phyloP scores from a whole-genome alignment of 2,888 invertebrate genomes.

The Hololepta plana region DNA sequence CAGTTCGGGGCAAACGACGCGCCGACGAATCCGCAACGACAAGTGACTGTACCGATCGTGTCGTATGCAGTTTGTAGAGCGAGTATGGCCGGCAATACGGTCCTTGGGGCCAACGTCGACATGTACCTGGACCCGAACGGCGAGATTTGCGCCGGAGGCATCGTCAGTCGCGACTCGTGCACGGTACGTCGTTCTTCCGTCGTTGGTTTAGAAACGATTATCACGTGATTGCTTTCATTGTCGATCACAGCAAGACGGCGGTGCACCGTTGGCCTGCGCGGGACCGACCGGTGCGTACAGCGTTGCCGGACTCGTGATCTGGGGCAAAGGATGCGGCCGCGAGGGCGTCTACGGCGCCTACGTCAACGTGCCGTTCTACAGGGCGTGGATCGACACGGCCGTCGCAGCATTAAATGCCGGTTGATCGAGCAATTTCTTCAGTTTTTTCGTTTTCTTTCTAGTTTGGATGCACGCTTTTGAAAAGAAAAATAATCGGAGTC shows the following conservation, averaged over 20 bases:
- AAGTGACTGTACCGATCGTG: conserved; percentile 57
- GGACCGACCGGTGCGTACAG: conserved; percentile 32
- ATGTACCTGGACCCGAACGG: conserved; percentile 18
- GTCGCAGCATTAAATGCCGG: conserved; percentile 6
- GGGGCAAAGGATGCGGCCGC: conserved; percentile 50
- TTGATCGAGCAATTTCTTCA: conserved; percentile 9
- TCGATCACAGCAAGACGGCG: conserved; percentile 42
- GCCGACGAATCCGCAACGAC: conserved; percentile 41
- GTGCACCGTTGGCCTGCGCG: conserved; percentile 42
- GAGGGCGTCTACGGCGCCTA: conserved; percentile 54
- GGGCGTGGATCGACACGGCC: conserved; percentile 6
- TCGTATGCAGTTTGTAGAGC: conserved; percentile 29
- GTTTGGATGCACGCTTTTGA: too few species aligned
- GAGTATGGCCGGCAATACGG: conserved; percentile 14
- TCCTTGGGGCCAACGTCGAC: conserved; percentile 18
- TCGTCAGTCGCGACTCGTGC: conserved; percentile 19
- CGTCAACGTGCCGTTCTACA: conserved; percentile 37
- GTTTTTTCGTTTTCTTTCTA: too few species aligned
- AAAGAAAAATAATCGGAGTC: too few species aligned
- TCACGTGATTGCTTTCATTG: too few species aligned
- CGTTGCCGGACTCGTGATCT: conserved; percentile 42
- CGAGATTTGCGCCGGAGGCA: conserved; percentile 25
- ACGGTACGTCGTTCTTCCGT: too few species aligned
- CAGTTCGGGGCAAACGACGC: conserved; percentile 34
- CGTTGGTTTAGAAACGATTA: conserved; percentile 3